Evolutionary conservation across 2,888 invertebrate species (phyloP).

Genomic region (Heteromurus nitidus): DNA sequence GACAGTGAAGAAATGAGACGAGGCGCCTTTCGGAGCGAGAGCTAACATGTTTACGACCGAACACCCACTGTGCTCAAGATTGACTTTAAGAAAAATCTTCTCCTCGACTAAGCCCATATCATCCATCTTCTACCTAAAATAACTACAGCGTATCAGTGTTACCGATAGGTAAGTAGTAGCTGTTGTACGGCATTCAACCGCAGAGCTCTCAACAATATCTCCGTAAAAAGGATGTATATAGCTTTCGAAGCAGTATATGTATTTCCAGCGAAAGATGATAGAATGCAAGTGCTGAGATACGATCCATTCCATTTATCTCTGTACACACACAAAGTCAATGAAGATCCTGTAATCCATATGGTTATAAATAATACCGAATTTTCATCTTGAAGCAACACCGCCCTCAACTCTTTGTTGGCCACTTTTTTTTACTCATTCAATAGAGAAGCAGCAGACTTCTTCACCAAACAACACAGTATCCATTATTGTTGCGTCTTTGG

Average conservation of each 20-base stretch:
- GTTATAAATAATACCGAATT: conserved; percentile 30
- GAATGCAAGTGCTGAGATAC: conserved; percentile 7
- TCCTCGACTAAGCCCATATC: conserved; percentile 36
- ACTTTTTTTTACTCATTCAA: background rate
- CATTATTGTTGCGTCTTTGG: too few relatives aligned
- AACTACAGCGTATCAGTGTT: background rate
- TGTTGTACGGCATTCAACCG: too few relatives aligned
- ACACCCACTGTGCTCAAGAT: conserved; percentile 72
- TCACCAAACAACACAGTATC: too few relatives aligned
- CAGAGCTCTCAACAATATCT: too few relatives aligned
- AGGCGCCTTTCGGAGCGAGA: conserved; percentile 68
- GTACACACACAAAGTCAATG: background rate
- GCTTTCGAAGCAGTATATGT: too few relatives aligned
- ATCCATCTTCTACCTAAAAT: conserved; percentile 43
- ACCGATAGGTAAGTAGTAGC: too few relatives aligned
- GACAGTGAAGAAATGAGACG: conserved; percentile 53
- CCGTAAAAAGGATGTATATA: too few relatives aligned
- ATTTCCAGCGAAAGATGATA: too few relatives aligned
- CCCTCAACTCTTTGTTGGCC: conserved; percentile 3
- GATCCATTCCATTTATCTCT: conserved; percentile 3
- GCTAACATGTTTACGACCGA: conserved; percentile 70
- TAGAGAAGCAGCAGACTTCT: conserved; percentile 3
- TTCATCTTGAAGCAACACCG: background rate
- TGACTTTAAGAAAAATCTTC: conserved; percentile 65
- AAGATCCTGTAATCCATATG: background rate